A percentile compares a stretch with the other conserved stretches of the same genome.
Conservation (phyloP, 2,888 invertebrate species). For the Polydrusus pterygomalis region DNA sequence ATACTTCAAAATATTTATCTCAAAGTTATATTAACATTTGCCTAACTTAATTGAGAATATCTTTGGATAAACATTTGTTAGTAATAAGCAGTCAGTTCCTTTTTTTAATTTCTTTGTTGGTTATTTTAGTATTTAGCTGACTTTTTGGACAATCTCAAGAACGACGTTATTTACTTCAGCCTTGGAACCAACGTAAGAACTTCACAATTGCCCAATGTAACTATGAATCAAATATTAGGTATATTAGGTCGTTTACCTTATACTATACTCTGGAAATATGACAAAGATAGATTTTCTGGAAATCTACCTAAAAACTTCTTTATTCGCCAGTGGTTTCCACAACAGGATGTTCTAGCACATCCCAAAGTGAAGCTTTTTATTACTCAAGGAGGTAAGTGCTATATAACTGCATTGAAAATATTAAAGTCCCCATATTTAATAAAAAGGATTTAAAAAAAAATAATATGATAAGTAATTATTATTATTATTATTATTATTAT, state of each 20-base stretch:
- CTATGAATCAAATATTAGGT: conserved; percentile 64
- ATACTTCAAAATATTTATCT: background rate
- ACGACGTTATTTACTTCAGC: conserved; percentile 71
- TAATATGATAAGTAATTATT: too few species aligned
- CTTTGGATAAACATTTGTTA: background rate
- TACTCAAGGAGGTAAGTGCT: conserved; percentile 61
- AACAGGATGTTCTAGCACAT: conserved; percentile 68
- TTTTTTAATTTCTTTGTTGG: background rate
- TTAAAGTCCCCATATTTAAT: background rate
- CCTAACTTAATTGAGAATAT: background rate
- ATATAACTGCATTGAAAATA: background rate
- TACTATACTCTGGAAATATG: conserved; percentile 72
- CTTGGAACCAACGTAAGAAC: conserved; percentile 71
- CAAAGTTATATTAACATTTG: background rate
- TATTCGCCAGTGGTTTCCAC: conserved; percentile 70
- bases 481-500: too few species aligned
- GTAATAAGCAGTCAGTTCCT: background rate
- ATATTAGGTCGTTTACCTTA: conserved; percentile 70
- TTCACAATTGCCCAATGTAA: conserved; percentile 63
- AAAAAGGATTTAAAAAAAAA: background rate
- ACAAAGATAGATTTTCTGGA: conserved; percentile 63
- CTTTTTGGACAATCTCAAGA: conserved; percentile 66
- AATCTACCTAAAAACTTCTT: conserved; percentile 68
- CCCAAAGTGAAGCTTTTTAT: conserved; percentile 63
- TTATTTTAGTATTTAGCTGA: conserved; percentile 65